These are phyloP conservation scores for Clarias pachynema DNA, from an alignment of 2,797 vertebrate genomes.

Conservation along the genomic window DNA sequence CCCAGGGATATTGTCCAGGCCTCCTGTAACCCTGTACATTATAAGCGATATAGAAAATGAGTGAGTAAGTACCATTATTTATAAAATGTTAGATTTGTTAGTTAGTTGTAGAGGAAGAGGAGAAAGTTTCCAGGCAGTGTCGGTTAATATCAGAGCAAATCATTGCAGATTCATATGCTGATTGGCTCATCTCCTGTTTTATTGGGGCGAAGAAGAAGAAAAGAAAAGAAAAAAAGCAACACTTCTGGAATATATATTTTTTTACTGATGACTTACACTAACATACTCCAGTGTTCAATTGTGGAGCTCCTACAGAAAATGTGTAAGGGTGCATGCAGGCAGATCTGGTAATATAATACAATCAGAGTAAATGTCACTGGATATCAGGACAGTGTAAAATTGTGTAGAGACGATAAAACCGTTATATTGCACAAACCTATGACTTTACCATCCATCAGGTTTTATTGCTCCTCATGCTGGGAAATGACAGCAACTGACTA, in stretches of 20 bases:
- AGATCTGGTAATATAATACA: neutral
- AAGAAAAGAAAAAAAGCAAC: neutral
- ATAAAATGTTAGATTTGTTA: neutral
- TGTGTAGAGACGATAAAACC: neutral
- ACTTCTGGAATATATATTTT: neutral
- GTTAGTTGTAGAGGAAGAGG: too few relatives aligned
- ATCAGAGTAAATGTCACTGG: slow-evolving; percentile 1
- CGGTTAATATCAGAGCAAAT: neutral
- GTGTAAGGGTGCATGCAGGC: neutral
- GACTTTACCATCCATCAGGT: neutral
- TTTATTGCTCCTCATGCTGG: slow-evolving; percentile 9
- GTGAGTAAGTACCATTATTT: neutral
- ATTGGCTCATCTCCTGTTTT: neutral
- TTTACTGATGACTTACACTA: neutral
- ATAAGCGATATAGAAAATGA: too few relatives aligned
- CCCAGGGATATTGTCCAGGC: too few relatives aligned
- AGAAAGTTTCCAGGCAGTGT: neutral
- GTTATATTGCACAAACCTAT: slow-evolving; percentile 1
- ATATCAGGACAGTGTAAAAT: neutral
- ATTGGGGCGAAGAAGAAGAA: neutral
- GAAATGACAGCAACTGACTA: slow-evolving; percentile 7
- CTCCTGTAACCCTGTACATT: too few relatives aligned
- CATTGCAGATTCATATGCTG: neutral
- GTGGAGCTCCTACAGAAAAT: neutral
- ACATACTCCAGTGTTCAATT: neutral